Conservation (phyloP, 1,140 invertebrate genomes). For the Oreohelix idahoensis region DNA sequence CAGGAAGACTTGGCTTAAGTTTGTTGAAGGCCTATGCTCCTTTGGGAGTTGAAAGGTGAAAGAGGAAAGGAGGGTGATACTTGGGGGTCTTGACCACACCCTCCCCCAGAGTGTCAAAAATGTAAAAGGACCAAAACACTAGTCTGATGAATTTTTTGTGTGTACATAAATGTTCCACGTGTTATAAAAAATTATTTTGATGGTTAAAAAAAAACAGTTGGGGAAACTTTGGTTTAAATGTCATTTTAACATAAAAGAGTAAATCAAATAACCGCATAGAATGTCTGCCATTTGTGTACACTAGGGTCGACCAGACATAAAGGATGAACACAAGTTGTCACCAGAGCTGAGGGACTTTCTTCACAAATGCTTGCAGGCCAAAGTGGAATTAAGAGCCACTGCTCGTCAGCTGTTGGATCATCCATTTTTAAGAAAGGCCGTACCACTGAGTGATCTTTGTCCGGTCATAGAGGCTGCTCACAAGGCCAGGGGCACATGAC, state of each 20-base stretch:
- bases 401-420: slow-evolving; percentile 93
- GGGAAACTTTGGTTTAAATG: too few species aligned
- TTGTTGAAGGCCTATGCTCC: too few species aligned
- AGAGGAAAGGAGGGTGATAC: too few species aligned
- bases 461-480: slow-evolving; percentile 98
- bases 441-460: slow-evolving; percentile 92
- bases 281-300: too few species aligned
- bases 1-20: too few species aligned
- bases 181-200: not conserved
- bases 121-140: too few species aligned
- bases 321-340: slow-evolving; percentile 95
- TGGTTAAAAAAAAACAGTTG: not conserved
- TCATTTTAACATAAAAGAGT: not conserved
- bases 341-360: slow-evolving; percentile 96
- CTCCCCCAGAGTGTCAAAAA: too few species aligned
- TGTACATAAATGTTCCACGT: too few species aligned
- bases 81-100: too few species aligned
- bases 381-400: slow-evolving; percentile 90
- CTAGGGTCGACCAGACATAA: slow-evolving; percentile 74
- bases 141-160: too few species aligned
- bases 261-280: too few species aligned
- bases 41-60: too few species aligned
- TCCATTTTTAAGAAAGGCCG: slow-evolving; percentile 93
- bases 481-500: slow-evolving; percentile 77
- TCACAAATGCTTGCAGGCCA: slow-evolving; percentile 97